These are phyloP conservation scores for Trichoplusia ni DNA, from an alignment of 1,140 invertebrate genomes.

Conservation along the genomic window DNA sequence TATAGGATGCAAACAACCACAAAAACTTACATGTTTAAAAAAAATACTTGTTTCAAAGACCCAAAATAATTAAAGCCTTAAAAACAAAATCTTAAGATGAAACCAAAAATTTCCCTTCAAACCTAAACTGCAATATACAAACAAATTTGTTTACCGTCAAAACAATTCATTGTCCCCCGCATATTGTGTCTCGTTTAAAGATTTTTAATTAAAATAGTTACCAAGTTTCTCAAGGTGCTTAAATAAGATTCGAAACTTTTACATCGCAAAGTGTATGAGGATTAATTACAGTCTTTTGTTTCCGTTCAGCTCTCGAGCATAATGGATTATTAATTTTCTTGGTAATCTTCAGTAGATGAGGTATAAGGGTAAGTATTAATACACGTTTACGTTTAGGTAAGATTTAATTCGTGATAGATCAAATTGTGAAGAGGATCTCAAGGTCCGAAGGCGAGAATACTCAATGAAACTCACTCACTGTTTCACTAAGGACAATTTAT, in stretches of 20 bases:
- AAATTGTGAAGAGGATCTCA: too few relatives aligned
- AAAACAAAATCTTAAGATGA: not conserved
- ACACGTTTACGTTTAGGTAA: not conserved
- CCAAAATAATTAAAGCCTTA: not conserved
- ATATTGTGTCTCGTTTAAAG: conserved; percentile 18
- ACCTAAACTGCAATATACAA: not conserved
- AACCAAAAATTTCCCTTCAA: not conserved
- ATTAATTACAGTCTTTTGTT: conserved; percentile 20
- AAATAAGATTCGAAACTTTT: conserved; percentile 26
- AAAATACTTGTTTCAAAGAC: too few relatives aligned
- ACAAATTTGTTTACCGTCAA: conserved; percentile 19
- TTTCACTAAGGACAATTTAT: not conserved
- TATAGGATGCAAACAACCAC: too few relatives aligned
- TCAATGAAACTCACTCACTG: too few relatives aligned
- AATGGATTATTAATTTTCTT: conserved; percentile 15
- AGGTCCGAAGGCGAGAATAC: too few relatives aligned
- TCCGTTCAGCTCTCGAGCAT: not conserved
- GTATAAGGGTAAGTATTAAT: not conserved
- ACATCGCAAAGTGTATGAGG: conserved; percentile 15
- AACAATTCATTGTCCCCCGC: conserved; percentile 15
- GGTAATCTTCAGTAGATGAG: not conserved
- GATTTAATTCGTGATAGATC: not conserved
- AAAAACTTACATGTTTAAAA: too few relatives aligned
- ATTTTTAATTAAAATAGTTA: conserved; percentile 33
- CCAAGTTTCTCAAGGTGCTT: conserved; percentile 18